Evolutionary conservation across 2,888 invertebrate species (phyloP).

Genomic region (Proisotoma minuta): DNA sequence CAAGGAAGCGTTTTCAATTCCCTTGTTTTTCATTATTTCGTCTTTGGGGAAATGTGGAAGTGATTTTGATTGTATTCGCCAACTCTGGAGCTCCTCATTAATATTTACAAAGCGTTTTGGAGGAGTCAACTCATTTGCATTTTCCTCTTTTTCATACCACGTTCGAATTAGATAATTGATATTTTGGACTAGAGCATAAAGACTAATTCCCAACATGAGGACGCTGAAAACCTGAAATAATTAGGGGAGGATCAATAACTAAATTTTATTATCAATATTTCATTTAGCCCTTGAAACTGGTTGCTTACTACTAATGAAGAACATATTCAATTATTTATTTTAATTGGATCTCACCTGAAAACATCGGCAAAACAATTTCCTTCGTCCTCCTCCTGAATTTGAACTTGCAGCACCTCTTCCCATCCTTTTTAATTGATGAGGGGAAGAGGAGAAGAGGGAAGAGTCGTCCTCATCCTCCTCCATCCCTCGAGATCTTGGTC

Average conservation of each 20-base stretch:
- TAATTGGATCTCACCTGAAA: slow-evolving; percentile 23
- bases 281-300: slow-evolving; percentile 1
- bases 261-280: slow-evolving; percentile 3
- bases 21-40: background rate
- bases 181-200: slow-evolving; percentile 46
- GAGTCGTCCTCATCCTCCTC: slow-evolving; percentile 27
- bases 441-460: slow-evolving; percentile 25
- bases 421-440: too few relatives aligned
- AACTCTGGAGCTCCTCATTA: slow-evolving; percentile 38
- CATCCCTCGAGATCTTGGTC: slow-evolving; percentile 18
- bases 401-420: slow-evolving; percentile 10
- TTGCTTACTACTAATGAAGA: background rate
- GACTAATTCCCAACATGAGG: slow-evolving; percentile 36
- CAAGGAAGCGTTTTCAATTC: background rate
- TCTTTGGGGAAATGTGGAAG: background rate
- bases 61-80: slow-evolving; percentile 33
- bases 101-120: slow-evolving; percentile 23
- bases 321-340: background rate
- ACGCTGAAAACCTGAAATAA: slow-evolving; percentile 37
- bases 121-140: slow-evolving; percentile 9
- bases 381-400: slow-evolving; percentile 12
- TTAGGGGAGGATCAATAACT: background rate
- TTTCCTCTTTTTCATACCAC: slow-evolving; percentile 17
- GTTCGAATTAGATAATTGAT: slow-evolving; percentile 33
- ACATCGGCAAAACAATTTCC: slow-evolving; percentile 22